Evolutionary conservation across 2,113 vertebrate genomes (phyloP).

Genomic region (Athene noctua): DNA sequence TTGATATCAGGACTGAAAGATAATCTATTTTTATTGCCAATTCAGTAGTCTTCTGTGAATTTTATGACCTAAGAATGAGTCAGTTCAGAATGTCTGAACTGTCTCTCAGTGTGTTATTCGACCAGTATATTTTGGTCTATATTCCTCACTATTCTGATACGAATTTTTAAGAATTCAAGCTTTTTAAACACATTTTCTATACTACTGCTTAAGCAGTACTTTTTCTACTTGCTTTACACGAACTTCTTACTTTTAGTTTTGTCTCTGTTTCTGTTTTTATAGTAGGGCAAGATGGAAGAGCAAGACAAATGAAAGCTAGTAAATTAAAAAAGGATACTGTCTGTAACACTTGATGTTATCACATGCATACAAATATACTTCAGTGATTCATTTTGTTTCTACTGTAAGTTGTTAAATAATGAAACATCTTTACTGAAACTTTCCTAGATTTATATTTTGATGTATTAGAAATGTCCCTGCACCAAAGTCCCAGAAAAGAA

Average conservation of each 20-base stretch:
- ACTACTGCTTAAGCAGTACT: neutral
- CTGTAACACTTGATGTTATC: neutral
- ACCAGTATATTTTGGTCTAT: neutral
- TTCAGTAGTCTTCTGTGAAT: neutral
- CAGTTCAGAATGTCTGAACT: neutral
- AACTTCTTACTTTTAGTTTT: neutral
- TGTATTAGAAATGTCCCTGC: neutral
- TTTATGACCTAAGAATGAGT: neutral
- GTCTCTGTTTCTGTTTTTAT: neutral
- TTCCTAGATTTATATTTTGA: neutral
- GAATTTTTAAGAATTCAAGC: neutral
- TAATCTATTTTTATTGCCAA: neutral
- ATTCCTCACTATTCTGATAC: neutral
- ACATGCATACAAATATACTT: neutral
- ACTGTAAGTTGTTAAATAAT: neutral
- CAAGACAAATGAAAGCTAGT: neutral
- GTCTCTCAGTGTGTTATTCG: neutral
- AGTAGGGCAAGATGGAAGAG: neutral
- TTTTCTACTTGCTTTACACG: neutral
- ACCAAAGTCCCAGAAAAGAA: neutral
- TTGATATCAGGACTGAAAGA: neutral
- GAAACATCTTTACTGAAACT: neutral
- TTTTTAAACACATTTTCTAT: neutral
- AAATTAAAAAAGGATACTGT: neutral
- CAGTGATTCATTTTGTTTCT: neutral